Base-by-base conservation (phyloP, 2,888 invertebrate genomes). In the Pilophorus perplexus region DNA sequence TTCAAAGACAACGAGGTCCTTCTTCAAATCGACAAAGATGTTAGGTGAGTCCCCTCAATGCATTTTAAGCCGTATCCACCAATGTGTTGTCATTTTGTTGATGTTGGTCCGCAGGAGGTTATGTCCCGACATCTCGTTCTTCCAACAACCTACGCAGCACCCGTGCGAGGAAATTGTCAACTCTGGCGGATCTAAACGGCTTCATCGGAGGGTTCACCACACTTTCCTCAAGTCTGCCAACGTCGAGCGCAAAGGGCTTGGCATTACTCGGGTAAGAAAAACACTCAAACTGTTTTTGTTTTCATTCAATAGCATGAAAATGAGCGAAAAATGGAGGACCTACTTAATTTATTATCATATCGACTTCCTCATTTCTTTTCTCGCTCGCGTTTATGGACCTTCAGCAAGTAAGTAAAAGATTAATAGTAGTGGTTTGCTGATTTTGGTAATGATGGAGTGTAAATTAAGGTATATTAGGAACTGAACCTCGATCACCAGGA, bases 1-100 rank as follows among this genome's bases (percentile, higher is more conserved):
- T 99, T 99, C 78, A 92, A 90, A 77, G 98, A 99, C 77, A 99
- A 99, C 78, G 96, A 98, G 79, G 94, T 97, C 68, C 80, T 99
- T 40, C 79, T 96, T 44, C 99, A 99, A 82, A 98, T 99, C 73
- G 97, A 98, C 78, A 98, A 97, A 77, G 96, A 97, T 79, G 96
- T 95, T 52, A 84, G 94, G 81, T 81, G 71, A 68, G 72, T 70
- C 4, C n/a, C n/a, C n/a, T n/a, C n/a, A n/a, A n/a, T n/a, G n/a
- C n/a, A n/a, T 16, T 16, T 16, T 16, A n/a, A 6, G 14, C 44
- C 44, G 6, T 22, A 16, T 22, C 33, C 10, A 33, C 33, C 6
- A 33, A 12, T 33, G 28, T 40, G 14, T 40, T 62, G 22, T 27
- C 12, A 27, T 8, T 60, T 14, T 23, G 25, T 23, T 16, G 28